Evolutionary conservation across 2,113 vertebrate species (phyloP).

Genomic region (Pachyramphus minor): DNA sequence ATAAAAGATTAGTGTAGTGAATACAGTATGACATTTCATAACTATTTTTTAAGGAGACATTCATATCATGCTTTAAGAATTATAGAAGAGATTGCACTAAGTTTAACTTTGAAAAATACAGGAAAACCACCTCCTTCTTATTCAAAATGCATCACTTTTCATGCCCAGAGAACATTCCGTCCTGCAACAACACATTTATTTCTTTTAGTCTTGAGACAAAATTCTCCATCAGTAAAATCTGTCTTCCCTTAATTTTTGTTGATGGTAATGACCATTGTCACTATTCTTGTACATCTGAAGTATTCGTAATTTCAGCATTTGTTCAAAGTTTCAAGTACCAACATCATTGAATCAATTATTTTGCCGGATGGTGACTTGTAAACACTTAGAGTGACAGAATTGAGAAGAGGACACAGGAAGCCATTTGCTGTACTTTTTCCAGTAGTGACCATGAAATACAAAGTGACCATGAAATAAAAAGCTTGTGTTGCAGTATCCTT

Average conservation of each 20-base stretch:
- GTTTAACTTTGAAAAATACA: background rate
- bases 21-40: background rate
- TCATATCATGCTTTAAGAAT: background rate
- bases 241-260: background rate
- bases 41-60: background rate
- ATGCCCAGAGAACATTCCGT: background rate
- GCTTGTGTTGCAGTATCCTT: background rate
- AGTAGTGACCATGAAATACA: background rate
- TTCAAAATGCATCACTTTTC: background rate
- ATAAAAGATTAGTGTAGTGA: background rate
- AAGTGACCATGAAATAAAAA: background rate
- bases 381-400: background rate
- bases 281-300: background rate
- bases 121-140: background rate
- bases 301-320: background rate
- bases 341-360: background rate
- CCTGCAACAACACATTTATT: background rate
- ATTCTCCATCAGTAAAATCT: background rate
- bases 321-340: background rate
- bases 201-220: background rate
- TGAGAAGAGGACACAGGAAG: background rate
- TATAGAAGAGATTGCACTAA: background rate
- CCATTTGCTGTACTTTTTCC: background rate
- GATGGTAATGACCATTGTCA: background rate
- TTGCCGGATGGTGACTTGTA: background rate